Percentiles rank a stretch among this genome's conserved stretches.
These are phyloP conservation scores for Leptestheria dahalacensis DNA, from an alignment of 1,140 invertebrate species.

Conservation along the genomic window DNA sequence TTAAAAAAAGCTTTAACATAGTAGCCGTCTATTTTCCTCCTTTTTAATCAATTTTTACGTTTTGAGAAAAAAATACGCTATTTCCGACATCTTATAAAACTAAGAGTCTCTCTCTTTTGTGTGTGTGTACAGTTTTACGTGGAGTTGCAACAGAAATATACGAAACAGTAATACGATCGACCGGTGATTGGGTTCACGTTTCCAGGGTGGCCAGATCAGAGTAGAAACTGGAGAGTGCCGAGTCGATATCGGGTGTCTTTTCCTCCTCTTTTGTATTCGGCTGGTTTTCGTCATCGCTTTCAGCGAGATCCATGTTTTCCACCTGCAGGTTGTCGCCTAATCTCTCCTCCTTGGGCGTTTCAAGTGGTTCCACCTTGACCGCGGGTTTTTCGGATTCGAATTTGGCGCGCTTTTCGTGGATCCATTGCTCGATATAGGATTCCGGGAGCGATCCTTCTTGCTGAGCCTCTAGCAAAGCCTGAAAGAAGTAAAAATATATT, in stretches of 20 bases:
- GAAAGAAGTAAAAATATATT: neutral
- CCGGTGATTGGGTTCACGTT: neutral
- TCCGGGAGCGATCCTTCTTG: neutral
- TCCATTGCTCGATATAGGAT: neutral
- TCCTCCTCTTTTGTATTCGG: neutral
- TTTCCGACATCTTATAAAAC: neutral
- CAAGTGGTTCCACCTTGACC: neutral
- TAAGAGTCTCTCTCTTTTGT: no score
- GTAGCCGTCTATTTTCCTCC: neutral
- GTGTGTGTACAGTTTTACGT: neutral
- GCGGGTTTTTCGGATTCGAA: neutral
- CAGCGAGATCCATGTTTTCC: neutral
- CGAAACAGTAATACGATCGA: neutral
- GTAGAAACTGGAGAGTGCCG: conserved; percentile 7
- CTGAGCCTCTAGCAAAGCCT: neutral
- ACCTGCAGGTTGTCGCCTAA: neutral
- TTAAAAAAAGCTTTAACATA: no score
- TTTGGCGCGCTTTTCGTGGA: neutral
- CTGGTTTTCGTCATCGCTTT: no score
- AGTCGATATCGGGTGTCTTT: conserved; percentile 1
- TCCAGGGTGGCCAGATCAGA: conserved; percentile 12
- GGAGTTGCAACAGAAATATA: neutral
- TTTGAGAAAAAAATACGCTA: no score
- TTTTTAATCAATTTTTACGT: neutral
- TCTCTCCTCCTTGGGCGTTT: neutral